These are phyloP conservation scores for Chroicocephalus ridibundus DNA, from an alignment of 2,113 vertebrate genomes.

Conservation along the genomic window DNA sequence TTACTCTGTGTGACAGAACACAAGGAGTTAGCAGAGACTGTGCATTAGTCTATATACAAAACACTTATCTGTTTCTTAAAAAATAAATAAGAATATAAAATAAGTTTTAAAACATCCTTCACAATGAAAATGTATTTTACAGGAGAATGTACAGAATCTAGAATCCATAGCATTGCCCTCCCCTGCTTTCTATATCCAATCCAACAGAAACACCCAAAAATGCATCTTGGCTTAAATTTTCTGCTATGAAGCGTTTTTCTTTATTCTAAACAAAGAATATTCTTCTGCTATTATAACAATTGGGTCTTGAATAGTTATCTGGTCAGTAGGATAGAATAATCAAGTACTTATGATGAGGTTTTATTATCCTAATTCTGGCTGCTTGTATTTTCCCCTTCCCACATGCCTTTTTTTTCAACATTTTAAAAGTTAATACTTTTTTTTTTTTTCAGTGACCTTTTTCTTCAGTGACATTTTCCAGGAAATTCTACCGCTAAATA, in stretches of 20 bases:
- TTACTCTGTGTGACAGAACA: background rate
- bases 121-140: fast-evolving
- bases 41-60: background rate
- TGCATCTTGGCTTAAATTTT: background rate
- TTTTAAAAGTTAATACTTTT: background rate
- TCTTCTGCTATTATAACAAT: background rate
- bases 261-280: background rate
- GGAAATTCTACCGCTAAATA: background rate
- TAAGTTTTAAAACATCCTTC: background rate
- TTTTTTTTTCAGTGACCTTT: background rate
- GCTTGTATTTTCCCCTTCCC: background rate
- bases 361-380: background rate
- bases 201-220: background rate
- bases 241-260: background rate
- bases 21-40: background rate
- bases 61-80: background rate
- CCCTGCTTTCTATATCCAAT: background rate
- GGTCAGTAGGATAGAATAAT: background rate
- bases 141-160: background rate
- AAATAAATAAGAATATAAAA: background rate
- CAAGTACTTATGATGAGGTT: background rate
- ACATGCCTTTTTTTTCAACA: background rate
- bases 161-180: fast-evolving
- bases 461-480: background rate
- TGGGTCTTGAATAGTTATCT: background rate